These are phyloP conservation scores for Encarsia formosa DNA, from an alignment of 2,888 invertebrate genomes.

Conservation along the genomic window DNA sequence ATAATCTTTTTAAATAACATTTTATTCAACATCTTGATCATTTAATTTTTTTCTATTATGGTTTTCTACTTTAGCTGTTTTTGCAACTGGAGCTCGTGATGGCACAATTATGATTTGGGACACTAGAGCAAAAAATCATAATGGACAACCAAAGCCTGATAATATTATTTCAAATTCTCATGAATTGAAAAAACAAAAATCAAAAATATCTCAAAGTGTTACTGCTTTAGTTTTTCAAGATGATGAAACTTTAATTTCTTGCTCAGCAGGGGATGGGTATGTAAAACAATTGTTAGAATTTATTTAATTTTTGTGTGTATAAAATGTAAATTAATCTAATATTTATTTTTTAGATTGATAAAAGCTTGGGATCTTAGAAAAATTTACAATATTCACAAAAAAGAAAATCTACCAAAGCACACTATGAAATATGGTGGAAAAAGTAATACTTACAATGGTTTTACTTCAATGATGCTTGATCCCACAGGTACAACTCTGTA, in stretches of 20 bases:
- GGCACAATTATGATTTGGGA: conserved; percentile 87
- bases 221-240: conserved; percentile 83
- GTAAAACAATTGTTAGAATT: conserved; percentile 19
- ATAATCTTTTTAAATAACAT: too few relatives aligned
- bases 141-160: conserved; percentile 60
- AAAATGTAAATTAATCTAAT: background rate
- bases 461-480: conserved; percentile 74
- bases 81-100: conserved; percentile 85
- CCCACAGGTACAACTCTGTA: conserved; percentile 66
- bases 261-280: conserved; percentile 82
- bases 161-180: conserved; percentile 69
- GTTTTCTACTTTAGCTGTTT: conserved; percentile 58
- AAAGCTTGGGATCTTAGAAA: conserved; percentile 87
- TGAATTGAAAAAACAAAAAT: conserved; percentile 40
- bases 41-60: background rate
- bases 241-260: conserved; percentile 72
- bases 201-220: conserved; percentile 64
- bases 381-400: conserved; percentile 67
- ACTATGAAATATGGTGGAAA: conserved; percentile 71
- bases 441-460: conserved; percentile 62
- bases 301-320: background rate
- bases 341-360: conserved; percentile 54
- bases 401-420: conserved; percentile 68
- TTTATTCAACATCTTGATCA: too few relatives aligned
- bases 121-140: conserved; percentile 57